Base-by-base conservation (phyloP, 2,113 vertebrate genomes). In the Pycnonotus jocosus region DNA sequence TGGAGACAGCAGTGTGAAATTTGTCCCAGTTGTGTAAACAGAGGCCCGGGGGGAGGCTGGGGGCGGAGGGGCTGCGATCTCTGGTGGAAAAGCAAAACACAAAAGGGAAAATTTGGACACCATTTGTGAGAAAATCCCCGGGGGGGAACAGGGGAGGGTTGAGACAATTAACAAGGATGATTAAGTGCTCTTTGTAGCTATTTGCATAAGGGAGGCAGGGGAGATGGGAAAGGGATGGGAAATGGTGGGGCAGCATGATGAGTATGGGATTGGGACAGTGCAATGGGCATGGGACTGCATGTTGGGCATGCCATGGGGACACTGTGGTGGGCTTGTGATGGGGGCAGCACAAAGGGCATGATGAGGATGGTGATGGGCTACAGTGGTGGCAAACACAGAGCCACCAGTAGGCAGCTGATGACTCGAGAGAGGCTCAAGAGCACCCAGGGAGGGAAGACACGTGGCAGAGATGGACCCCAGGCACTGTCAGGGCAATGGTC, bases 11-110 rank as follows among this genome's bases (percentile, higher is more conserved):
- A 77, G 97, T 97, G 97, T 97, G 97, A 98, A 98, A 97, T 97
- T 92, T 97, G 95, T 95, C 95, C 98, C 98, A 98, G 96, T 98
- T 98, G 98, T 97, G 96, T 98, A 98, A 99, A 98, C 96, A 98
- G 89, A 81, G 70, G 51, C 53, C 33, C 33, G 3, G 86, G 96
- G 83, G 93, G 97, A 91, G 90, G 94, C 95, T 95, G 95, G 93
- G 88, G 91, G 76, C 4, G 6, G 97, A 97, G 93, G 90, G 93
- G 97, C 77, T 84, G 48, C 70, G 10, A 95, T 90, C 91, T 95
- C 95, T 95, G 93, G 90, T 91, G 93, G 96, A 98, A 98, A 98
- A 97, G 90, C 83, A 98, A 98, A 98, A 98, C 98, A 99, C 94
- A 82, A 87, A 98, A 98, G 98, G 96, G 98, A 96, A 97, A 98